Evolutionary conservation across 2,888 invertebrate species (phyloP).

Genomic region (Cephus runcator): DNA sequence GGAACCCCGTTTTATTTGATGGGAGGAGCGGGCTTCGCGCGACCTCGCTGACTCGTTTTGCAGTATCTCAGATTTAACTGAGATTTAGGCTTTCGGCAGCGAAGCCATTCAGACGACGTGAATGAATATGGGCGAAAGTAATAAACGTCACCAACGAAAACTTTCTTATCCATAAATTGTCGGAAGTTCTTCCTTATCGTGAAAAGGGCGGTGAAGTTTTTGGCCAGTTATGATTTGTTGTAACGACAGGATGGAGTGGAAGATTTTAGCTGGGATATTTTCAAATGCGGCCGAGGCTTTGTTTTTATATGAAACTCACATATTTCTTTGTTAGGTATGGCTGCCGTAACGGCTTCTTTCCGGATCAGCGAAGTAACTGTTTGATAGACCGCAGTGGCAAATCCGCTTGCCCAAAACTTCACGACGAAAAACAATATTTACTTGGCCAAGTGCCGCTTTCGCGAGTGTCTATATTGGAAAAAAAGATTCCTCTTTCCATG

Average conservation of each 20-base stretch:
- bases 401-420: no score
- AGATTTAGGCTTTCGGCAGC: constrained; percentile 20
- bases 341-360: no score
- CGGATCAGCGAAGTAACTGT: no score
- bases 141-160: constrained; percentile 46
- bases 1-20: constrained; percentile 15
- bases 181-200: constrained; percentile 46
- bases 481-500: no score
- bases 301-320: neutral
- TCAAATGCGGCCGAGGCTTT: neutral
- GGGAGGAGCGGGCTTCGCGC: constrained; percentile 1
- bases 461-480: no score
- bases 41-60: constrained; percentile 16
- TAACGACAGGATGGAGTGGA: constrained; percentile 1
- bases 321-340: neutral
- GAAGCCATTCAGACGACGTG: constrained; percentile 27
- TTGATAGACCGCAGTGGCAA: no score
- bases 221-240: constrained; percentile 41
- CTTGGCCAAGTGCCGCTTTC: no score
- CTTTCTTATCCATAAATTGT: constrained; percentile 46
- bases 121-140: constrained; percentile 47
- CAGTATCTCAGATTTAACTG: constrained; percentile 21
- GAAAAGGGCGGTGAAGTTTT: constrained; percentile 39
- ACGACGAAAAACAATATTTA: no score
- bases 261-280: neutral